Conservation (phyloP, 2,113 vertebrate genomes). For the Rafetus swinhoei region DNA sequence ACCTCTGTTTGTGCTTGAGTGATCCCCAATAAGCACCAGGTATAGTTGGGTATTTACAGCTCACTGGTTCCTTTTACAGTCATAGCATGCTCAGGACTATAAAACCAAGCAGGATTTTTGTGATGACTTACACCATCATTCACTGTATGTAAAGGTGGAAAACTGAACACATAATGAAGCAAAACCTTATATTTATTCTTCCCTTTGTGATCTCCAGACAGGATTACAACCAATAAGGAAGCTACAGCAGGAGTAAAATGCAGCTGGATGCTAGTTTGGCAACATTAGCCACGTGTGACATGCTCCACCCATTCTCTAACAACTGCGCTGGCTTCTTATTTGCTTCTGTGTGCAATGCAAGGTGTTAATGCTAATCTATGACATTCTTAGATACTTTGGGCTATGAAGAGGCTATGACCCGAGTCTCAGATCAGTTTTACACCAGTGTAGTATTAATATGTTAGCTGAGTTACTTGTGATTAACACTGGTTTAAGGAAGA, state of each 20-base stretch:
- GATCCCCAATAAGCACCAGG: constrained; percentile 42
- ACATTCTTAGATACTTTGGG: not conserved
- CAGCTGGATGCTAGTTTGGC: not conserved
- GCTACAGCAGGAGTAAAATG: not conserved
- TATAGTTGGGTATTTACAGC: constrained; percentile 49
- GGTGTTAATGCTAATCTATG: not conserved
- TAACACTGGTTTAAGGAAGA: fast-evolving
- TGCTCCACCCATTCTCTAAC: not conserved
- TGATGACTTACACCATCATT: constrained; percentile 60
- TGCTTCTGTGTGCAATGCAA: not conserved
- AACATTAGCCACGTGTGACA: not conserved
- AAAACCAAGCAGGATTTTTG: constrained; percentile 52
- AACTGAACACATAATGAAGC: constrained; percentile 54
- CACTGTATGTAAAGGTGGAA: constrained; percentile 45
- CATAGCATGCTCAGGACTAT: constrained; percentile 46
- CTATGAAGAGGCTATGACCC: fast-evolving
- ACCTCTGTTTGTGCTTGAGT: constrained; percentile 46
- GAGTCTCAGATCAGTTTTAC: not conserved
- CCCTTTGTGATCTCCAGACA: not conserved
- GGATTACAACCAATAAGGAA: not conserved
- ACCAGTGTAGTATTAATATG: fast-evolving
- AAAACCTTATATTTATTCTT: not conserved
- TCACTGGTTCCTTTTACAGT: constrained; percentile 52
- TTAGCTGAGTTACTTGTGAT: not conserved
- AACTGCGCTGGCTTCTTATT: not conserved